Evolutionary conservation across 2,113 vertebrate genomes (phyloP), one percentile per base, ranked within the genome.

Genomic region (Sapajus apella): DNA sequence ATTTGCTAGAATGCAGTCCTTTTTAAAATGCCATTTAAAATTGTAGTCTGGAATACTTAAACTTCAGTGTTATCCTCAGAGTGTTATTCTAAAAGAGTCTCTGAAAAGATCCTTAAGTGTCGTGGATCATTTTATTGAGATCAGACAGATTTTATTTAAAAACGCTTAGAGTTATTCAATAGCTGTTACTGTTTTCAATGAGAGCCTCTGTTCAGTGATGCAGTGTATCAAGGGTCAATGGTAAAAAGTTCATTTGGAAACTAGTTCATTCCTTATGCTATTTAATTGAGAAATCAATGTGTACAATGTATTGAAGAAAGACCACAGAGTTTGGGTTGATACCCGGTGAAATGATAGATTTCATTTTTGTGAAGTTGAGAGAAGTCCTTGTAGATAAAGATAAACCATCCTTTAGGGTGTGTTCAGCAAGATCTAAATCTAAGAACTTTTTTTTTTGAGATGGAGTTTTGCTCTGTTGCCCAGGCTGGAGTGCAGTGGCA

Each of bases 101-200:
- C 40, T 72, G 30, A 73, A 50, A 96, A 35, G 35, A 84, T 94
- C 5, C 1, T 68, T 79, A 64, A 70, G 37, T 90, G 18, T 91
- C 43, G 92, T 58, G 37, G 45, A 94, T 81, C 37, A 85, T 97
- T 95, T 95, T 95, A 79, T 77, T 95, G 91, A 97, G 45, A 64
- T 70, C 27, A 87, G 50, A 64, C 4, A 92, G 40, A 92, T 45
- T 64, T 45, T 84, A 72, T 52, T 95, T 37, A 25, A 87, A 61
- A 30, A 94, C 82, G 5, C 56, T 76, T 80, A 37, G 37, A 45
- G n/a, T 56, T 97, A 5, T 85, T 64, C 21, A 84, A 21, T 35
- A 82, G 12, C 92, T 91, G 43, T 32, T 93, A 13, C 23, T 92
- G 0, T 79, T 93, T 96, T 95, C 52, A 90, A 64, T 20, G 25